Base-by-base conservation (phyloP, 2,888 invertebrate species). In the Gryllus longicercus region DNA sequence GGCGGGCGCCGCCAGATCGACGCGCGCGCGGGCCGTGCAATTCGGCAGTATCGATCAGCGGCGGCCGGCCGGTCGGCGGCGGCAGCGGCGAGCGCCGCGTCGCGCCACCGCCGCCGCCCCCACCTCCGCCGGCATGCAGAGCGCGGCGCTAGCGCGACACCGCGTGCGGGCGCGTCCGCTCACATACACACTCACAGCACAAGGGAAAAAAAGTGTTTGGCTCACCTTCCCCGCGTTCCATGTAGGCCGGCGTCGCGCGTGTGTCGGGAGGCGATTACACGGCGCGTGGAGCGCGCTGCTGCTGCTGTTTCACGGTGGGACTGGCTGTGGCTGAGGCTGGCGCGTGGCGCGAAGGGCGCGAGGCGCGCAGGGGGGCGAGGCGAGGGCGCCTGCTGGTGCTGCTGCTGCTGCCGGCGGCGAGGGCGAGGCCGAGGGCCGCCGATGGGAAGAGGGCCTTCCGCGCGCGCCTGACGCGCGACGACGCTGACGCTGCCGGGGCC, bases 41-140 rank as follows among this genome's bases (percentile, higher is more conserved):
- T 63, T 63, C 63, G 63, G 63, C 63, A 63, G 63, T 63, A 63
- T 63, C 63, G 63, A 63, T 63, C 63, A 63, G 63, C 63, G 63
- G 18, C 5, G 63, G 63, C 38, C 2, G 38, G 38, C 38, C 38
- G 38, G 38, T 4, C 38, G 4, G 38, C 38, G 38, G 38, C 38
- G 38, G 38, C 38, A 5, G 38, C 5, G 18, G 63, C 63, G 63
- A 63, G 10, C n/a, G 63, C n/a, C 18, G 18, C 63, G 16, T 63
- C 18, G 16, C 63, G 16, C 63, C 16, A 2, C 16, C 18, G 14
- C 63, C 63, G 63, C 8, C 63, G 14, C 63, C n/a, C 4, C n/a
- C 63, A 5, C 63, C 16, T 11, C 16, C 63, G 63, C 38, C 38
- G 38, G 38, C 38, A 38, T 38, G 38, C 38, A 38, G 38, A 38